phyloP scores from a whole-genome alignment of 2,113 vertebrate species.

The Pungitius pungitius region DNA sequence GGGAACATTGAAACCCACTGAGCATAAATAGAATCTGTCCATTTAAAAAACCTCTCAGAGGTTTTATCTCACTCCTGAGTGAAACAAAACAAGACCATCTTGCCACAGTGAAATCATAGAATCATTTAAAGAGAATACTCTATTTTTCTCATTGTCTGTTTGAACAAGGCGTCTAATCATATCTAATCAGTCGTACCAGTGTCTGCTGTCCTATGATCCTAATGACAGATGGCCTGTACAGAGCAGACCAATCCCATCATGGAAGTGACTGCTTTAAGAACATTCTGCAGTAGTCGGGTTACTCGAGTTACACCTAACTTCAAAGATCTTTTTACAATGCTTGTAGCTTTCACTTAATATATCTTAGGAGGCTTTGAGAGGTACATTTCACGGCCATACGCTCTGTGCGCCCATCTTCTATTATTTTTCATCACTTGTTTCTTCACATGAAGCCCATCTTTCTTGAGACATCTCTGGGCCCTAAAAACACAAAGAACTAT shows the following conservation, averaged over 20 bases:
- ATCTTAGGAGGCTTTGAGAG: constrained; percentile 33
- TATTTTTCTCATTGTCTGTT: constrained; percentile 16
- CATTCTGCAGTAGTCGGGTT: neutral
- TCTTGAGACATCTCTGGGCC: constrained; percentile 1
- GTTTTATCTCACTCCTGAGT: neutral
- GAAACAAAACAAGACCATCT: constrained; percentile 17
- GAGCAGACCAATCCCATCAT: constrained; percentile 10
- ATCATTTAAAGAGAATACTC: constrained; percentile 22
- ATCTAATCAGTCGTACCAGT: constrained; percentile 50
- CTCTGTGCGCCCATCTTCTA: constrained; percentile 3
- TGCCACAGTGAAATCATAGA: constrained; percentile 23
- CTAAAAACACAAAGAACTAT: constrained; percentile 2
- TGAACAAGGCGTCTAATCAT: constrained; percentile 44
- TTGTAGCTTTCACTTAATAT: constrained; percentile 9
- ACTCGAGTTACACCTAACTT: constrained; percentile 49
- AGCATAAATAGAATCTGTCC: neutral
- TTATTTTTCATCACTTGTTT: constrained; percentile 6
- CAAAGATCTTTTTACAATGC: constrained; percentile 31
- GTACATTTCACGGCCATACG: constrained; percentile 22
- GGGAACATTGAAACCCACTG: neutral
- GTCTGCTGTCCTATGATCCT: constrained; percentile 47
- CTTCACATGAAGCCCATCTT: constrained; percentile 7
- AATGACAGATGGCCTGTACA: constrained; percentile 55
- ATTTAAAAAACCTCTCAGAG: neutral
- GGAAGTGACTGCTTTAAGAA: constrained; percentile 36